Percentiles rank a stretch among this genome's conserved stretches.
Conservation (phyloP, 2,797 vertebrate genomes). For the Hephaestus fuliginosus region DNA sequence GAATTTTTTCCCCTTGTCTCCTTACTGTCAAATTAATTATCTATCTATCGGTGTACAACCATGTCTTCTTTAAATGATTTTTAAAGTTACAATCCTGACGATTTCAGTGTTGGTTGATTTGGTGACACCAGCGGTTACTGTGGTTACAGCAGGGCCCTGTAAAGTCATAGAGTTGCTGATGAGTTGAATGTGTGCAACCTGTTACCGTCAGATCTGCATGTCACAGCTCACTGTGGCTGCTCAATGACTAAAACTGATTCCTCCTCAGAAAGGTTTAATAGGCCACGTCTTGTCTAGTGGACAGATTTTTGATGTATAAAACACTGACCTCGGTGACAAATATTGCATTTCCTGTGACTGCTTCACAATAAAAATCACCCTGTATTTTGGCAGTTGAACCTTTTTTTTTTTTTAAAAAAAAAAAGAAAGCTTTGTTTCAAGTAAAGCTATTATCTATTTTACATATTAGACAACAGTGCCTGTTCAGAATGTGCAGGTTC, state of each 20-base stretch:
- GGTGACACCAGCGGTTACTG: background rate
- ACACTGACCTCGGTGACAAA: background rate
- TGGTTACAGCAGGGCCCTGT: background rate
- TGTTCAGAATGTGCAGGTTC: too few species aligned
- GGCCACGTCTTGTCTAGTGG: background rate
- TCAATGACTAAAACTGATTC: background rate
- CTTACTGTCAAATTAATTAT: background rate
- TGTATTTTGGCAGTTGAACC: background rate
- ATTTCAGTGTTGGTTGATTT: background rate
- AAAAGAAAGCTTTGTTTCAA: background rate
- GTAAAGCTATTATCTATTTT: background rate
- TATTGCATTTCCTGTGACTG: background rate
- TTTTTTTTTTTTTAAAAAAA: background rate
- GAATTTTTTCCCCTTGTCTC: background rate
- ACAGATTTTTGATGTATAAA: background rate
- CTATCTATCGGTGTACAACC: background rate
- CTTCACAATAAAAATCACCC: background rate
- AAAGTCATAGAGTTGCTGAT: background rate
- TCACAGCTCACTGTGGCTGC: background rate
- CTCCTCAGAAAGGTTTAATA: too few species aligned
- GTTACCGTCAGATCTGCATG: background rate
- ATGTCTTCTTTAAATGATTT: background rate
- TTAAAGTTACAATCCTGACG: background rate
- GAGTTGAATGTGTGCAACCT: background rate
- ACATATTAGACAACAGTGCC: too few species aligned